Evolutionary conservation across 2,797 vertebrate species (phyloP).

Genomic region (Coluber constrictor): DNA sequence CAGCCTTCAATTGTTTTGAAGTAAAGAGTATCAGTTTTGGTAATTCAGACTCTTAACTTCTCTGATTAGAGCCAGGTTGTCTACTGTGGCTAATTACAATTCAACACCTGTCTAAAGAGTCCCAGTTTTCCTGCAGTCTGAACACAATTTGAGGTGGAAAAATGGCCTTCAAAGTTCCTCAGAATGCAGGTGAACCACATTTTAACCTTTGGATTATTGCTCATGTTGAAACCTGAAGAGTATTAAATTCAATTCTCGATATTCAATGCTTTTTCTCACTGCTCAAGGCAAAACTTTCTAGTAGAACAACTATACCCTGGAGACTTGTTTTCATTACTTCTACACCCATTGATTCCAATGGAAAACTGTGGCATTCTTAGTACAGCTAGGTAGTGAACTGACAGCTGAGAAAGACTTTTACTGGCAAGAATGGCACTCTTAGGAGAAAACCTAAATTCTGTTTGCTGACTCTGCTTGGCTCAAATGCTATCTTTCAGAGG

Average conservation of each 20-base stretch:
- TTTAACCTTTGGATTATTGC: neutral
- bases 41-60: neutral
- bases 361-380: neutral
- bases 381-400: neutral
- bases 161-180: neutral
- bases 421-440: neutral
- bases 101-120: neutral
- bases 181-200: neutral
- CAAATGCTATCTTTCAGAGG: neutral
- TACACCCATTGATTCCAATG: neutral
- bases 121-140: neutral
- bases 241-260: neutral
- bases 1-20: neutral
- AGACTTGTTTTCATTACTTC: neutral
- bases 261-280: neutral
- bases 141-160: neutral
- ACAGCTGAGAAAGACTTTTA: neutral
- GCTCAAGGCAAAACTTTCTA: neutral
- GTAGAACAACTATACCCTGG: neutral
- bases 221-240: neutral
- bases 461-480: neutral
- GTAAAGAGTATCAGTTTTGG: neutral
- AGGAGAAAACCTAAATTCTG: neutral
- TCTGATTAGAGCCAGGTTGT: neutral
- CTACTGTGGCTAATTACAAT: neutral